phyloP scores from a whole-genome alignment of 1,140 invertebrate species.

The Drosophila athabasca region DNA sequence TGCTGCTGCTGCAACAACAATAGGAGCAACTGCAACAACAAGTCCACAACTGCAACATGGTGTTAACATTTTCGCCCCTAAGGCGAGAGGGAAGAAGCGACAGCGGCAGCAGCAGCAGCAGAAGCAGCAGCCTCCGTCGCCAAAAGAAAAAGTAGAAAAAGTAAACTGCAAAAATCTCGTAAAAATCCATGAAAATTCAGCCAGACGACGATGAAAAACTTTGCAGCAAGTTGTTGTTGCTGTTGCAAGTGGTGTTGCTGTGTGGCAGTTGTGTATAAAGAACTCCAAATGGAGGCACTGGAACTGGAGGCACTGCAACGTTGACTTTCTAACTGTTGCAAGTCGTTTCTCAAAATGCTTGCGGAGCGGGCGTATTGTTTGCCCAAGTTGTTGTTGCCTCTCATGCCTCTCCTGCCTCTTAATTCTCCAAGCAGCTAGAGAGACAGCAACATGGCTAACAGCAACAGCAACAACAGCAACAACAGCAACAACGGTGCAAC shows the following conservation, averaged over 20 bases:
- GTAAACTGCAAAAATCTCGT: constrained; percentile 52
- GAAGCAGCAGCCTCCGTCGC: constrained; percentile 27
- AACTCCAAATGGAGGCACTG: constrained; percentile 41
- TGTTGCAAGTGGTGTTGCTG: constrained; percentile 32
- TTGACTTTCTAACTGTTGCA: constrained; percentile 79
- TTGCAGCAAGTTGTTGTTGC: constrained; percentile 19
- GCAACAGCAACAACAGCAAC: constrained; percentile 37
- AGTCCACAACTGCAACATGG: constrained; percentile 58
- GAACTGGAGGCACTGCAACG: constrained; percentile 19
- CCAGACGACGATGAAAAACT: constrained; percentile 67
- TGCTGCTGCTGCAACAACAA: constrained; percentile 44
- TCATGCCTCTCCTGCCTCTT: constrained; percentile 15
- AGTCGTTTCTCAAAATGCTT: constrained; percentile 68
- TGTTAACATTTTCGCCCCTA: constrained; percentile 76
- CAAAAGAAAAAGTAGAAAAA: constrained; percentile 49
- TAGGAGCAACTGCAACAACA: constrained; percentile 35
- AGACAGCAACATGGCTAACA: constrained; percentile 52
- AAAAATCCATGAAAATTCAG: constrained; percentile 81
- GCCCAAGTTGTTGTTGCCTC: constrained; percentile 52
- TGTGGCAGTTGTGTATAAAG: constrained; percentile 46
- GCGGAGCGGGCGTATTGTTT: constrained; percentile 70
- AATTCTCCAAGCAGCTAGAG: constrained; percentile 40
- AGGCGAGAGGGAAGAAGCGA: constrained; percentile 46
- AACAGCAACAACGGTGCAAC: constrained; percentile 34
- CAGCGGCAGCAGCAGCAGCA: constrained; percentile 26